Evolutionary conservation across 2,888 invertebrate genomes (phyloP).

Genomic region (Xestia xanthographa): DNA sequence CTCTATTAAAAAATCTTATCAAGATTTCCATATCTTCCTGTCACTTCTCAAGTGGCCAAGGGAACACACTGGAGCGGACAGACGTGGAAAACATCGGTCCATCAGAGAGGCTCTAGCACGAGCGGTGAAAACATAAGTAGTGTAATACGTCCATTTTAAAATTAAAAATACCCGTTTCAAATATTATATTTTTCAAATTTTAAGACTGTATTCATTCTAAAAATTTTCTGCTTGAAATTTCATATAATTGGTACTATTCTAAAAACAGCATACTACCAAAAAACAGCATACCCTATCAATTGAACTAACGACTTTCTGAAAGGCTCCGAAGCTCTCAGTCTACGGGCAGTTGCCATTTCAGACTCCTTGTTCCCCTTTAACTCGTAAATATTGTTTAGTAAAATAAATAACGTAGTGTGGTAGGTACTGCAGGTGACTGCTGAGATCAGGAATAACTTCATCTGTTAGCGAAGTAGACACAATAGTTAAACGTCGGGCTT

Average conservation of each 20-base stretch:
- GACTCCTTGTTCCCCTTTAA: not conserved
- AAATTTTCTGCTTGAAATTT: not conserved
- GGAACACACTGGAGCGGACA: not conserved
- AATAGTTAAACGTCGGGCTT: no score
- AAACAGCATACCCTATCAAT: not conserved
- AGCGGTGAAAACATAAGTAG: no score
- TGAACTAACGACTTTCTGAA: not conserved
- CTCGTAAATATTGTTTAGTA: not conserved
- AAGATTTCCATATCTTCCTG: constrained; percentile 3
- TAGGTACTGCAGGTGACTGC: constrained; percentile 2
- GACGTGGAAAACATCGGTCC: not conserved
- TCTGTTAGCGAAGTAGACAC: no score
- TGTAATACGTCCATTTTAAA: no score
- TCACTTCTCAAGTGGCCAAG: constrained; percentile 2
- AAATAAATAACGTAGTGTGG: not conserved
- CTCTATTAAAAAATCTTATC: constrained; percentile 1
- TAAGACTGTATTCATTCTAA: no score
- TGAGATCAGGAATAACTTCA: not conserved
- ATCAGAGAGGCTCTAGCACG: no score
- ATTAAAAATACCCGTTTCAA: no score
- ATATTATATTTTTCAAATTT: no score
- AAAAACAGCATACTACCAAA: not conserved
- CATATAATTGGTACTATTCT: not conserved
- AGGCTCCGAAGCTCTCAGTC: not conserved
- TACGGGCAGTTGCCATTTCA: not conserved